phyloP scores from a whole-genome alignment of 2,113 vertebrate genomes.

The Cromileptes altivelis region DNA sequence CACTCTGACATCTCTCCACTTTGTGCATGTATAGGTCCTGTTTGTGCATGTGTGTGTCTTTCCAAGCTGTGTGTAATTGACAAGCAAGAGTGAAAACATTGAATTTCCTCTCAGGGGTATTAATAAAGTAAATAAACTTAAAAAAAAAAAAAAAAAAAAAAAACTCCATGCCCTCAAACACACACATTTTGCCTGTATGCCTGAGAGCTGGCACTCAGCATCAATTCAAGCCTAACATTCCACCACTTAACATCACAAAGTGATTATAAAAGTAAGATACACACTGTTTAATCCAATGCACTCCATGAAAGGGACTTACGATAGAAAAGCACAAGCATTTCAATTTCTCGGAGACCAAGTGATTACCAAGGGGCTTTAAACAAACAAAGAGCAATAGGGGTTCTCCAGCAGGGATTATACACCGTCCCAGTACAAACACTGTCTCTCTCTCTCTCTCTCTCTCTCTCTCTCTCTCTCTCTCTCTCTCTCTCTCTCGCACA shows the following conservation, averaged over 20 bases:
- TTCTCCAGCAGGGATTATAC: constrained; percentile 6
- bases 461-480: no score
- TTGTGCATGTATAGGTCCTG: no score
- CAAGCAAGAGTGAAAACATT: no score
- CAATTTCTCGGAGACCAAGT: constrained; percentile 3
- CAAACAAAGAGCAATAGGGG: background rate
- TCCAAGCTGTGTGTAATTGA: no score
- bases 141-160: no score
- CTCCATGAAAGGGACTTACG: constrained; percentile 6
- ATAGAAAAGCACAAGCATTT: constrained; percentile 11
- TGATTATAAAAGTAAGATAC: background rate
- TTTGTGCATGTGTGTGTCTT: no score
- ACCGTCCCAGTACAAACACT: background rate
- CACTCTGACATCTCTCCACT: no score
- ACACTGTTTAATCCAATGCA: background rate
- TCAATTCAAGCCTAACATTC: background rate
- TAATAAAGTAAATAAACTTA: no score
- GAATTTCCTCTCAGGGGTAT: no score
- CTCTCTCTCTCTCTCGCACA: background rate
- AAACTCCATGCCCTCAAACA: background rate
- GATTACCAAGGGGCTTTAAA: background rate
- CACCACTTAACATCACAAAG: constrained; percentile 6
- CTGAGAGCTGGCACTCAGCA: constrained; percentile 2
- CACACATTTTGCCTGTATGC: background rate
- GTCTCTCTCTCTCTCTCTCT: no score